Conservation (phyloP, 2,888 invertebrate genomes). For the Cremastinae sp. region DNA sequence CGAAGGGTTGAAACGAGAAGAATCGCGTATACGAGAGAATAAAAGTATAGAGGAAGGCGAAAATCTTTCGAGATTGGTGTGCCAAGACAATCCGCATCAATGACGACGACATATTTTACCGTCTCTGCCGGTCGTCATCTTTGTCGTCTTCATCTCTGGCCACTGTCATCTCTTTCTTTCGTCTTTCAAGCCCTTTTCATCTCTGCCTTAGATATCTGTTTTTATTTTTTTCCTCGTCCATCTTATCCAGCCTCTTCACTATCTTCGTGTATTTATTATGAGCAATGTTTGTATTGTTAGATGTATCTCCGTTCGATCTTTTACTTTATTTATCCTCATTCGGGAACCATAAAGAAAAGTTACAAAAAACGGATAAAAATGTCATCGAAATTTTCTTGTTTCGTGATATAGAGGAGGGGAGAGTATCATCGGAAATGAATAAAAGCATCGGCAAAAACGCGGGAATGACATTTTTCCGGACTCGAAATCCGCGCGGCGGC, state of each 20-base stretch:
- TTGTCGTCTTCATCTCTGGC: conserved; percentile 3
- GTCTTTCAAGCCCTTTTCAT: neutral
- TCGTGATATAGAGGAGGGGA: neutral
- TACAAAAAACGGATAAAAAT: too few relatives aligned
- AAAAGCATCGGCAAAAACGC: neutral
- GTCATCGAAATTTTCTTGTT: too few relatives aligned
- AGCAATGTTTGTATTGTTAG: too few relatives aligned
- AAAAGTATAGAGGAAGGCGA: too few relatives aligned
- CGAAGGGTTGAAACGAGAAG: conserved; percentile 14
- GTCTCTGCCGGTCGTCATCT: conserved; percentile 28
- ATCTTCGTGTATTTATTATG: neutral
- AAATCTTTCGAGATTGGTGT: conserved; percentile 61
- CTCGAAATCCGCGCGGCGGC: conserved; percentile 8
- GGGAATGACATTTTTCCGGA: neutral
- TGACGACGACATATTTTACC: conserved; percentile 52
- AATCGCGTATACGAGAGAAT: conserved; percentile 47
- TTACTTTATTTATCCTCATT: neutral
- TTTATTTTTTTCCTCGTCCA: too few relatives aligned
- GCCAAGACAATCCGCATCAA: conserved; percentile 60
- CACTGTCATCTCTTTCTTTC: conserved; percentile 38
- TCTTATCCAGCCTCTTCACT: too few relatives aligned
- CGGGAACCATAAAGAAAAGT: too few relatives aligned
- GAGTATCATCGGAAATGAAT: conserved; percentile 12
- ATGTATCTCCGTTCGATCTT: neutral
- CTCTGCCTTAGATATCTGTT: too few relatives aligned